Conservation (phyloP, 2,888 invertebrate genomes). For the Stegophylla sp. region DNA sequence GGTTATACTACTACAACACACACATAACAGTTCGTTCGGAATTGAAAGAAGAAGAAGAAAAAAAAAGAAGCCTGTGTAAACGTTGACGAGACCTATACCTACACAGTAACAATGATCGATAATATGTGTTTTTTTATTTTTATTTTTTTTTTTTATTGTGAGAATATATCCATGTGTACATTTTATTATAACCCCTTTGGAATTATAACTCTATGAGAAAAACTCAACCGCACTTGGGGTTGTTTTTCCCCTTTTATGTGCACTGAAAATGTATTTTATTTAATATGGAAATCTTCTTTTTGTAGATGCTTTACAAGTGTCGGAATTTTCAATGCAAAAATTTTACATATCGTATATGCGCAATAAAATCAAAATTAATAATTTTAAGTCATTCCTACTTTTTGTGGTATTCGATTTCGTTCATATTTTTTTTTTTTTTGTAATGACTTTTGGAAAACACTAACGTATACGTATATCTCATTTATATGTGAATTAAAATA, state of each 20-base stretch:
- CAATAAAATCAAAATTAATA: too few species aligned
- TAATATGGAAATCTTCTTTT: slow-evolving; percentile 3
- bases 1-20: slow-evolving; percentile 23
- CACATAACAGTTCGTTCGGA: slow-evolving; percentile 26
- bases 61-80: slow-evolving; percentile 15
- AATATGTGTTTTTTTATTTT: slow-evolving; percentile 25
- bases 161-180: slow-evolving; percentile 27
- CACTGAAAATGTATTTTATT: neutral
- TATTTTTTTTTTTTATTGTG: neutral
- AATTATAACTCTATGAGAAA: slow-evolving; percentile 23
- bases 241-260: neutral
- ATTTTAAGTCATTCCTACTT: too few species aligned
- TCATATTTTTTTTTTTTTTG: neutral
- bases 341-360: too few species aligned
- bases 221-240: slow-evolving; percentile 11
- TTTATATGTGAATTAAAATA: neutral
- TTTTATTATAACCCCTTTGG: neutral
- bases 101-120: slow-evolving; percentile 46
- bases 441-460: neutral
- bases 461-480: neutral
- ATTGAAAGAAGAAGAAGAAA: slow-evolving; percentile 11
- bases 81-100: slow-evolving; percentile 11
- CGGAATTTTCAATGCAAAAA: too few species aligned
- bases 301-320: too few species aligned
- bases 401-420: neutral